phyloP scores from a whole-genome alignment of 2,113 vertebrate genomes.

The Spheniscus mendiculus region DNA sequence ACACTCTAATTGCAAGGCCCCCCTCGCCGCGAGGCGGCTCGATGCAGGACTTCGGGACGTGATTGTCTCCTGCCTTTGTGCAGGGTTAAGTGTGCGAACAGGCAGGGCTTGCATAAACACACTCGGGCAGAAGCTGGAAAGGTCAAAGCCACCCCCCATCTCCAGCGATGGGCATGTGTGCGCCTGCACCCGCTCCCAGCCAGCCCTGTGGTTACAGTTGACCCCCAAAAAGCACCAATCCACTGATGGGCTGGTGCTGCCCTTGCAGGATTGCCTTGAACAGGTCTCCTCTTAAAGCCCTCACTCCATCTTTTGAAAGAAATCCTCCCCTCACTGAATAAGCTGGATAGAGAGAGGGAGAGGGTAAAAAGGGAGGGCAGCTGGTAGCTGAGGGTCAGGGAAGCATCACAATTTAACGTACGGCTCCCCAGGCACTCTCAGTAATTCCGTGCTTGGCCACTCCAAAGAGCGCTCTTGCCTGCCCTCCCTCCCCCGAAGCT shows the following conservation, averaged over 20 bases:
- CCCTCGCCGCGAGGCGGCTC: conserved; percentile 37
- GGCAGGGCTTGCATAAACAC: conserved; percentile 29
- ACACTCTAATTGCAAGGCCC: conserved; percentile 19
- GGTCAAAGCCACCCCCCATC: conserved; percentile 3
- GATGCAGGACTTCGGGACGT: background rate
- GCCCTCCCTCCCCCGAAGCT: background rate
- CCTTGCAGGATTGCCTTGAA: background rate
- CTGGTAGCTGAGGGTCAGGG: background rate
- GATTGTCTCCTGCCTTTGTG: conserved; percentile 66
- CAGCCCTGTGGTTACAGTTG: conserved; percentile 42
- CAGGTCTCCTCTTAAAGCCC: background rate
- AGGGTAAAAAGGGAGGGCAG: background rate
- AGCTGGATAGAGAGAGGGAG: background rate
- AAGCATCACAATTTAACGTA: background rate
- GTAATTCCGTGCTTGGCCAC: background rate
- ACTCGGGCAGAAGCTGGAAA: conserved; percentile 21
- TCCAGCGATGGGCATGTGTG: background rate
- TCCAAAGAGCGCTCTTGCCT: background rate
- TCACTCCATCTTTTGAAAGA: background rate
- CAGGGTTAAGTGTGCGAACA: conserved; percentile 54
- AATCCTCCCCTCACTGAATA: background rate
- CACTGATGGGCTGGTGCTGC: background rate
- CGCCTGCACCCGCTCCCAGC: background rate
- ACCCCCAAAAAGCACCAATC: conserved; percentile 13
- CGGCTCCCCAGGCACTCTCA: background rate